Evolutionary conservation across 2,888 invertebrate species (phyloP), one percentile per base, ranked within the genome.

Genomic region (Ethmia dodecea): DNA sequence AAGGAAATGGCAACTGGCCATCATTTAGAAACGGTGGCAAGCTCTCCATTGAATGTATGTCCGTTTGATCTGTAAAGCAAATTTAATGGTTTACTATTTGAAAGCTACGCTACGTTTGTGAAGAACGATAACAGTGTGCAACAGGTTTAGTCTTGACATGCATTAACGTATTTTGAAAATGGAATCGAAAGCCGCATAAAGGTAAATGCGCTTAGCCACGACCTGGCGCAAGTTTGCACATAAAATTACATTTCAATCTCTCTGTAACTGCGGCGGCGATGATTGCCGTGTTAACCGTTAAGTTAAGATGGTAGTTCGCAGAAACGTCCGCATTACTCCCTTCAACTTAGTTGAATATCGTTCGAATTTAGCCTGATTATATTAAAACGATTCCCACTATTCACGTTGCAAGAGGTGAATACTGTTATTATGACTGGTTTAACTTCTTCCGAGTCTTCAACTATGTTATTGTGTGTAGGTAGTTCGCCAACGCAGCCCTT

Each of bases 161-260:
- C n/a, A n/a, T n/a, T n/a, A n/a, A n/a, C n/a, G n/a, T n/a, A n/a
- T n/a, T n/a, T n/a, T n/a, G n/a, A n/a, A n/a, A n/a, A n/a, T n/a
- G n/a, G n/a, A n/a, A n/a, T n/a, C n/a, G n/a, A n/a, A n/a, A n/a
- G n/a, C n/a, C n/a, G n/a, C n/a, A 22, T 26, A 26, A 26, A 26
- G 26, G 26, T 26, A 10, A 26, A 26, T 10, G 26, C 26, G 11
- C 26, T 10, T 6, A n/a, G 11, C 26, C 26, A 10, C 11, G 11
- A 11, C 11, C 11, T 11, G 26, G 26, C 11, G 55, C 59, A 61
- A 55, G 57, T 64, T 67, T 64, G 56, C 54, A 60, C 60, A 60
- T 63, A 64, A 68, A 68, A 75, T 73, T 70, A 68, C 62, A 62
- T 71, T 73, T 73, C 70, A 73, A 74, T 74, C 68, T 64, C 47